Evolutionary conservation across 2,888 invertebrate genomes (phyloP), one percentile per base, ranked within the genome.

Genomic region (Agrochola litura): DNA sequence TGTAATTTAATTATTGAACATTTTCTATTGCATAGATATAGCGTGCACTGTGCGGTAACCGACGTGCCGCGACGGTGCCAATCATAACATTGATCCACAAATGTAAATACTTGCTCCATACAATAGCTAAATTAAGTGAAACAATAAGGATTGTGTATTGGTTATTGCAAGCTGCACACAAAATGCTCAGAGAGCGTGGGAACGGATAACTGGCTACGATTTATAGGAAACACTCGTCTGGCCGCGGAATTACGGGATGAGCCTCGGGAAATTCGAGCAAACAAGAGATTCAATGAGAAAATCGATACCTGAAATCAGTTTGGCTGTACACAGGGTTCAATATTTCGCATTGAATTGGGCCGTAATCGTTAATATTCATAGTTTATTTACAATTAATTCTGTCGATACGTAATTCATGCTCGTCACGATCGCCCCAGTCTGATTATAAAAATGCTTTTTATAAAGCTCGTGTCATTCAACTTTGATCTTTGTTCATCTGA

Each of bases 91-190:
- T 82, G 82, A 88, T 89, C 92, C 91, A 92, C 92, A 94, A 94
- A 93, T 94, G 94, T 95, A 95, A 95, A 96, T 96, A 96, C 91
- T 92, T 89, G 91, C 82, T 89, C 92, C 93, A 89, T 91, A 96
- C 96, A 96, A 96, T 96, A 95, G 96, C 93, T 93, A 94, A 96
- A 96, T 95, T 95, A 94, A 94, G 93, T 94, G 95, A 94, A 96
- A 96, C 96, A 96, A 96, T 96, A 95, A 94, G 95, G 95, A 94
- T 95, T 95, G 95, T 96, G 93, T 95, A 93, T 93, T 93, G 94
- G 94, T 93, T 95, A 94, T 94, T 93, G 93, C 92, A 93, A 92
- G 93, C 92, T 93, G 92, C 92, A 94, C 92, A 95, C 95, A 94
- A 94, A 95, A 94, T 93, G 92, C 90, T 92, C 91, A 86, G 87